These are phyloP conservation scores for Volucella bombylans DNA, from an alignment of 2,888 invertebrate genomes.

Conservation along the genomic window DNA sequence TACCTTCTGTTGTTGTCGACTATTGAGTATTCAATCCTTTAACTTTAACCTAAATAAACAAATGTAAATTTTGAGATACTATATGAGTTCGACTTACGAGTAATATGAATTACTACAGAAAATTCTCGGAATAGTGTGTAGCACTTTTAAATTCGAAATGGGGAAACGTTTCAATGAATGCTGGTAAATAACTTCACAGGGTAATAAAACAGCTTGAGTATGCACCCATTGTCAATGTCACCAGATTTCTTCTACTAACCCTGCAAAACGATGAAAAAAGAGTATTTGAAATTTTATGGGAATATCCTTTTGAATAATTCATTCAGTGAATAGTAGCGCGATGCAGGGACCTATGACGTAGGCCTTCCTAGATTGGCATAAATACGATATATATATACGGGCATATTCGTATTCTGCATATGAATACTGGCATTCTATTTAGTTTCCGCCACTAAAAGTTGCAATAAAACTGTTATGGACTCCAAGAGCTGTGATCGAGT, in stretches of 20 bases:
- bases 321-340: background rate
- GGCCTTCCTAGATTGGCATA: background rate
- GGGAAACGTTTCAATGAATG: too few species aligned
- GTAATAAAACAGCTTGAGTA: background rate
- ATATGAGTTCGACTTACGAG: too few species aligned
- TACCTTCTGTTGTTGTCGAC: too few species aligned
- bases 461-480: constrained; percentile 6
- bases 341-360: background rate
- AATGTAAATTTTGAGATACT: too few species aligned
- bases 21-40: too few species aligned
- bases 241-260: background rate
- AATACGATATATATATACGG: too few species aligned
- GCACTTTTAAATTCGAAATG: too few species aligned
- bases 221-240: background rate
- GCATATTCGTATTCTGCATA: too few species aligned
- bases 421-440: background rate
- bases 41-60: too few species aligned
- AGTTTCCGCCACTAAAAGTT: constrained; percentile 1
- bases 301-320: constrained; percentile 4
- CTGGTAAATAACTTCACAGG: background rate
- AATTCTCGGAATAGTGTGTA: too few species aligned
- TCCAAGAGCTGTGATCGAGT: background rate
- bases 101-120: too few species aligned
- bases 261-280: background rate
- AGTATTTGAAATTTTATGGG: background rate